phyloP scores from a whole-genome alignment of 2,888 invertebrate genomes.

The Athripsodes cinereus region DNA sequence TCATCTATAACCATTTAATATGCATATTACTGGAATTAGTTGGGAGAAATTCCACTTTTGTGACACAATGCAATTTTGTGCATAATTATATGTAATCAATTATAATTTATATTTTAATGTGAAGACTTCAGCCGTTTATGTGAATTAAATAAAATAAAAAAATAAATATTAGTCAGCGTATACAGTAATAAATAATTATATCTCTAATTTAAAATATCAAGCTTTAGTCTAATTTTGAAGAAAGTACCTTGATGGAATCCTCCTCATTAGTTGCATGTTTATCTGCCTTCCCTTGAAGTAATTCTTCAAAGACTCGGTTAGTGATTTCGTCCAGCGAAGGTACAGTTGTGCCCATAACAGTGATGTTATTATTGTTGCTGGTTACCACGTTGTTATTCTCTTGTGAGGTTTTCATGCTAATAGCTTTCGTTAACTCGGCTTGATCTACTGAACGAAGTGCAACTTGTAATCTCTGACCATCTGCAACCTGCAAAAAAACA shows the following conservation, averaged over 20 bases:
- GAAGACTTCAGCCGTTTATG: no score
- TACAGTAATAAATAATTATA: no score
- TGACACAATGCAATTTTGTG: no score
- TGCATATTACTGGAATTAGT: no score
- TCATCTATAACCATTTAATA: no score
- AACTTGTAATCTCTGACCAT: slow-evolving; percentile 52
- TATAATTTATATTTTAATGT: no score
- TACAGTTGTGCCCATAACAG: slow-evolving; percentile 29
- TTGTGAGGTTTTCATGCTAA: slow-evolving; percentile 3
- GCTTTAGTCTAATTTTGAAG: no score
- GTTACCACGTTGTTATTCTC: slow-evolving; percentile 3
- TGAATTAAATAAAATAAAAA: no score
- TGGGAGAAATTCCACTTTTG: no score
- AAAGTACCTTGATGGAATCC: slow-evolving; percentile 52
- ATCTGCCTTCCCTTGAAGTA: slow-evolving; percentile 60
- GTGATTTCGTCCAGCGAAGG: slow-evolving; percentile 66
- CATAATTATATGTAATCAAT: no score
- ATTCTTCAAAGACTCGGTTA: slow-evolving; percentile 69
- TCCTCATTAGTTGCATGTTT: slow-evolving; percentile 34
- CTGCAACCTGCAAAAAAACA: slow-evolving; percentile 30
- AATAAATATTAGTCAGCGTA: no score
- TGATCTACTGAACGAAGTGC: slow-evolving; percentile 14
- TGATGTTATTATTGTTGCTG: slow-evolving; percentile 9
- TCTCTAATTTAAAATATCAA: no score
- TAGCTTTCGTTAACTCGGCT: slow-evolving; percentile 3